Evolutionary conservation across 2,797 vertebrate species (phyloP), one percentile per base, ranked within the genome.

Genomic region (Sphaeramia orbicularis): DNA sequence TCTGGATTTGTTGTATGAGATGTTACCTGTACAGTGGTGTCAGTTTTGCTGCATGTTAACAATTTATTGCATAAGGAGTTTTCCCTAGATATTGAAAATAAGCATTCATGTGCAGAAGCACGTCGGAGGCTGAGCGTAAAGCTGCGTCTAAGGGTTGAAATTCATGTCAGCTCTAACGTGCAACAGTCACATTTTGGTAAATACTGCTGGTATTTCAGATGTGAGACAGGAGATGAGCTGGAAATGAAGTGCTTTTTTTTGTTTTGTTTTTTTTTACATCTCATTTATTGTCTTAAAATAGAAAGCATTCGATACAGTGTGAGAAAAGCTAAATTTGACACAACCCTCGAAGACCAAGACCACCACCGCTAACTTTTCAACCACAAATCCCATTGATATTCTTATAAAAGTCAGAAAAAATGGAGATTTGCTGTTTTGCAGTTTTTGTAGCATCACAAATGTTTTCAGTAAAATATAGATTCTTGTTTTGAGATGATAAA

Each of bases 1-100:
- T 59, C 49, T 71, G 65, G 78, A 78, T 43, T 61, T 47, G 44
- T 58, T 49, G 41, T 71, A 27, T 45, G 44, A 57, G 50, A 57
- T 77, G 50, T 74, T 72, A 50, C 76, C 76, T 86, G 77, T 80
- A 74, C 66, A 60, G 73, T 82, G 69, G 71, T 74, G 66, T 83
- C 66, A 55, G 10, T 75, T 79, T 38, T 73, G 62, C 76, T 86
- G 86, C 88, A 89, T 88, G 82, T 56, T 65, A 57, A 78, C 83
- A 41, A 21, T 63, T 60, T 79, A 60, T 72, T 30, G 43, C 64
- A 37, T 47, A 36, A 11, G 13, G 59, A 19, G 18, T 54, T 54
- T 76, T 82, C 78, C 45, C 73, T 55, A 63, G 50, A 45, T 65
- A 32, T 38, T 74, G 47, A 67, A 38, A 61, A 49, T 18, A 44